A percentile compares a stretch with the other conserved stretches of the same genome.
Conservation (phyloP, 35 echinoderm and acorn worm species). For the Strongylocentrotus purpuratus region DNA sequence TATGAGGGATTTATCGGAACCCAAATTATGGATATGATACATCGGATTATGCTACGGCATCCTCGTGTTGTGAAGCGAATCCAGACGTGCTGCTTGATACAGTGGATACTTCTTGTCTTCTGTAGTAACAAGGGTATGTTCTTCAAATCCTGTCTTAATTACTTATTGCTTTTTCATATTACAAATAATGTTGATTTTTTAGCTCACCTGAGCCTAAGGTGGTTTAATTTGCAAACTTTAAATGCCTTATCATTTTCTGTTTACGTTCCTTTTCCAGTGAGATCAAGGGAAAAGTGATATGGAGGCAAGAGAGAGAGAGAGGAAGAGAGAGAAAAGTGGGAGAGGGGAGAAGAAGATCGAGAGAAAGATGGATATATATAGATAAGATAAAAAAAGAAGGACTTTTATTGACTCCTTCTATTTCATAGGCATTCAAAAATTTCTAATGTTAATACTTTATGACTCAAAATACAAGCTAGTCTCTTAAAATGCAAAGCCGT, state of each 20-base stretch:
- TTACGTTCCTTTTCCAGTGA: not conserved
- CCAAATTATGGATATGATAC: not conserved
- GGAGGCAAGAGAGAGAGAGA: not conserved
- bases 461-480: too few species aligned
- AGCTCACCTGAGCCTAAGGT: too few species aligned
- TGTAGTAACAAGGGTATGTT: constrained; percentile 23
- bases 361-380: too few species aligned
- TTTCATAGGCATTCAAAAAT: too few species aligned
- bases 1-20: not conserved
- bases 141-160: not conserved
- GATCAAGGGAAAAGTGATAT: not conserved
- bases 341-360: too few species aligned
- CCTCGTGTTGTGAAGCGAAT: not conserved
- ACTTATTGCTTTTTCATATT: not conserved
- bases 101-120: not conserved
- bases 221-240: not conserved
- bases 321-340: not conserved
- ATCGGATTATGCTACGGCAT: not conserved
- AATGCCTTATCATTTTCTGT: not conserved
- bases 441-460: too few species aligned
- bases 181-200: too few species aligned
- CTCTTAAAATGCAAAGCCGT: too few species aligned
- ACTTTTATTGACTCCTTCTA: too few species aligned
- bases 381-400: not conserved
- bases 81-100: not conserved